Evolutionary conservation across 2,888 invertebrate species (phyloP), one percentile per base, ranked within the genome.

Genomic region (Leucoma salicis): DNA sequence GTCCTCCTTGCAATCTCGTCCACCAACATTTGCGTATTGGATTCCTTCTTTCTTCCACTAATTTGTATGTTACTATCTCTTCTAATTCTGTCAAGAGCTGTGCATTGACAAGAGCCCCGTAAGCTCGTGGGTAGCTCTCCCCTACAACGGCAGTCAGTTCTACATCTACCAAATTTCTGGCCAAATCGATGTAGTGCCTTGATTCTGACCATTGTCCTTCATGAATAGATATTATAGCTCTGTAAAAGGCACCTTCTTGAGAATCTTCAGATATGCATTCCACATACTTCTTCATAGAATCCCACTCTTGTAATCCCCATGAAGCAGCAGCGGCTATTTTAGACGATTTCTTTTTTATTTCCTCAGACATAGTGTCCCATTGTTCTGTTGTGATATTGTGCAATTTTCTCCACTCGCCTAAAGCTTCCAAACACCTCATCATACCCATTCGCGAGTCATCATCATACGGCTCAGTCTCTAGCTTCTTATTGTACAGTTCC

Each of bases 31-130:
- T 91, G 36, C 94, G 93, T 37, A 97, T 94, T 2, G 93, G 92
- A 31, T 91, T 92, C 39, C 97, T 90, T 38, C 98, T 91, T 75
- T 99, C 99, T 0, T 98, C 97, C n/a, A 99, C 95, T 21, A 99
- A 84, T 78, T 98, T 97, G 74, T 96, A 99, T 60, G 99, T 98
- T 35, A 99, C 97, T 0, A 97, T 97, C 89, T 99, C 99, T 77
- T 99, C 99, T 42, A 99, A 82, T 81, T 99, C 99, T 0, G 98
- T 96, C 48, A 99, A 83, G 91, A 99, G 96, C 78, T 99, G 99
- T 0, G 98, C 99, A 56, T 96, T 95, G 0, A 99, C 98, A 94
- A 99, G 96, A 3, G 97, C 95, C 8, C 96, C 96, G 69, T 97
- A 98, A 0, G 98, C 98, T 53, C 98, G 89, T 67, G 98, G 97